Base-by-base conservation (phyloP, 1,140 invertebrate species). In the Diorhabda sublineata region DNA sequence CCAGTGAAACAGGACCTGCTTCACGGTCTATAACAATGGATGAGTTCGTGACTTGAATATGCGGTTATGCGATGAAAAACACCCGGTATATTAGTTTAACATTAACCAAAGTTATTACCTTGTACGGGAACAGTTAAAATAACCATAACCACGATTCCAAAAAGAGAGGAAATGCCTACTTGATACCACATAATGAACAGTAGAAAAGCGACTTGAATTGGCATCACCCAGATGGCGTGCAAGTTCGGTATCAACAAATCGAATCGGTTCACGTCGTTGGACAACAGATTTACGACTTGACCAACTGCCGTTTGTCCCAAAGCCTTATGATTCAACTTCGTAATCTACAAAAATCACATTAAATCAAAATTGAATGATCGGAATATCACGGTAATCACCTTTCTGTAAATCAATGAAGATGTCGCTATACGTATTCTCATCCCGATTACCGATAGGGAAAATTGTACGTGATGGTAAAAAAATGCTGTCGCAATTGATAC, bases 231-330 rank as follows among this genome's bases (percentile, higher is more conserved):
- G 3, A 90, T 73, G 75, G 85, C 85, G 76, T 90, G 87, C 43
- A 90, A 76, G 73, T 84, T 87, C 71, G 87, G 81, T 44, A 87
- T 84, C 0, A 86, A 83, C 72, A 82, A 82, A 74, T 91, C 89
- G 66, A 91, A 86, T 4, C 89, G 82, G 76, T 84, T 85, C 1
- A 90, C 84, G 77, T 95, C 93, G 75, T 94, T 95, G 2, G 93
- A 92, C 65, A 96, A 81, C 6, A 95, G 79, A 81, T 96, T 96
- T 3, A 95, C 90, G 45, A 95, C 84, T 82, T 94, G 92, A 0
- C 93, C 93, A 3, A 89, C 88, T 2, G 91, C 90, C 2, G 91
- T 90, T 73, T 90, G 82, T 0, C 87, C 87, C 9, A 93, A 75
- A 0, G 92, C 86, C 60, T 83, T 82, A 81, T 87, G 87, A 67